Evolutionary conservation across 2,888 invertebrate genomes (phyloP).

Genomic region (Halocaridina rubra): DNA sequence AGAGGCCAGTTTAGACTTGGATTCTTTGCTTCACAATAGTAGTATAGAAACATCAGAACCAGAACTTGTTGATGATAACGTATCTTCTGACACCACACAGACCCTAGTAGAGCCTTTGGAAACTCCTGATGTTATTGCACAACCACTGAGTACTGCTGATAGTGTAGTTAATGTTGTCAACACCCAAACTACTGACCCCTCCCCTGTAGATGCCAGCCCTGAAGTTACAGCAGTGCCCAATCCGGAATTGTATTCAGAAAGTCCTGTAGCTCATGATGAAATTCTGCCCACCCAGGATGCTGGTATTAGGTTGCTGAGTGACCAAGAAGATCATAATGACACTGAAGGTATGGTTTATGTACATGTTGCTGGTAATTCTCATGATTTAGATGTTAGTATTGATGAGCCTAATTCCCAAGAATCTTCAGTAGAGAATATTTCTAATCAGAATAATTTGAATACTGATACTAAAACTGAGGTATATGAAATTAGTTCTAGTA

Average conservation of each 20-base stretch:
- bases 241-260: neutral
- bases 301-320: neutral
- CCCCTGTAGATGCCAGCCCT: slow-evolving; percentile 32
- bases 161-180: slow-evolving; percentile 6
- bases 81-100: slow-evolving; percentile 1
- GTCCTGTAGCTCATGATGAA: neutral
- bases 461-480: neutral
- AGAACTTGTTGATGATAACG: neutral
- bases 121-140: neutral
- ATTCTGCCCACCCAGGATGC: neutral
- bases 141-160: neutral
- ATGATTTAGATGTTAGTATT: neutral
- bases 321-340: slow-evolving; percentile 19
- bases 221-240: neutral
- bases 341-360: slow-evolving; percentile 28
- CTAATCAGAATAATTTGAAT: no score
- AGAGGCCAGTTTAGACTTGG: neutral
- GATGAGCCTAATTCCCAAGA: neutral
- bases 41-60: neutral
- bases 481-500: no score
- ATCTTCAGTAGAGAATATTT: no score
- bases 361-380: neutral
- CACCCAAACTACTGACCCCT: slow-evolving; percentile 10
- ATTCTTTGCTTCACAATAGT: neutral
- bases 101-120: slow-evolving; percentile 19